Base-by-base conservation (phyloP, 2,113 vertebrate genomes). In the Megaceryle torquata region DNA sequence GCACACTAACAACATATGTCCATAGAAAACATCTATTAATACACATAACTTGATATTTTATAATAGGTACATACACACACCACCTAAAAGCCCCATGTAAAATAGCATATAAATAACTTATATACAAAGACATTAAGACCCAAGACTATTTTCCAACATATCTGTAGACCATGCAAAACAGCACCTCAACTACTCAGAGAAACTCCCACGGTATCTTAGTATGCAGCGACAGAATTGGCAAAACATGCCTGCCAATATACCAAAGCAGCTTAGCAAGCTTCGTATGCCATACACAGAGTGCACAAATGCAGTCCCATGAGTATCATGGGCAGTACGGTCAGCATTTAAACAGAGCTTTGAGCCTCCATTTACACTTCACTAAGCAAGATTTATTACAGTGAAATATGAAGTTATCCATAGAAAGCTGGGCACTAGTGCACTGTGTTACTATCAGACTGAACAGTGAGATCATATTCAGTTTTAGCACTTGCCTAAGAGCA, bases 321-420 rank as follows among this genome's bases (percentile, higher is more conserved):
- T 14, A 68, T 2, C 33, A 43, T 0, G 5, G 9, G 24, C 0
- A 2, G 25, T 6, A 53, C 2, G 13, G 6, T 1, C 28, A 6
- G 13, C 11, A 57, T 10, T 22, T n/a, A 67, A 43, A 50, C 11
- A 59, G 28, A 85, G 14, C 26, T 68, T 3, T 21, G 6, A 44
- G 18, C 12, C 4, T 31, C 22, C 3, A 0, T 24, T 39, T 24
- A 21, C 21, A 19, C 8, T 33, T 48, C 28, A 22, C 14, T 10
- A 50, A 35, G 3, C 5, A 70, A 53, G 14, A 63, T 28, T 54
- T n/a, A 22, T 11, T 41, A 37, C 10, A 31, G 15, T 57, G 12
- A 61, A 84, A 65, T 15, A 61, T 0, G 10, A 48, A 46, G 20
- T 17, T 41, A 65, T 28, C 21, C n/a, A 51, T 0, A 37, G 39